phyloP scores from a whole-genome alignment of 2,113 vertebrate species.

The Crocuta crocuta region DNA sequence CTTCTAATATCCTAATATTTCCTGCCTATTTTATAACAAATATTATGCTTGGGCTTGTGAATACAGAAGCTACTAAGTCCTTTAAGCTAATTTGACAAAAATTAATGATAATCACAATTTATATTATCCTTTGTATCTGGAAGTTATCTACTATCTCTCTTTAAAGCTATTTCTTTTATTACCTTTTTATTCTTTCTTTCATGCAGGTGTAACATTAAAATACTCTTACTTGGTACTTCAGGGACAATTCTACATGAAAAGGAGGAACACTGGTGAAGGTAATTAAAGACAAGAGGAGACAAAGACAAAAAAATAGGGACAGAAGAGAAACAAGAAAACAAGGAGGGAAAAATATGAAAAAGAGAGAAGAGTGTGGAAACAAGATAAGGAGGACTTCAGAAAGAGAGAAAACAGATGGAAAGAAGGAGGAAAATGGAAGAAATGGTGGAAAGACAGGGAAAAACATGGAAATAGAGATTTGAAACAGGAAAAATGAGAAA shows the following conservation, averaged over 20 bases:
- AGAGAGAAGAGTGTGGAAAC: no score
- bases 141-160: not conserved
- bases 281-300: no score
- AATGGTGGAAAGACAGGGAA: no score
- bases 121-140: not conserved
- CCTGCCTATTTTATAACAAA: not conserved
- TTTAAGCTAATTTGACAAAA: not conserved
- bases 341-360: no score
- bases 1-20: not conserved
- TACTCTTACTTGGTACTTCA: not conserved
- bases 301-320: no score
- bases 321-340: no score
- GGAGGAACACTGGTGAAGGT: no score
- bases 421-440: no score
- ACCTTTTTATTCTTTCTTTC: not conserved
- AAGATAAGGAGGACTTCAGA: no score
- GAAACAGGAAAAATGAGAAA: no score
- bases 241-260: not conserved
- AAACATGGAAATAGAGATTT: no score
- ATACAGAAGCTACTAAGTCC: not conserved
- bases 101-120: constrained; percentile 21
- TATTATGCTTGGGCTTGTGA: not conserved
- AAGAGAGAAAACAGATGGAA: no score
- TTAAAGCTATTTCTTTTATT: not conserved
- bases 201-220: not conserved